A percentile compares a stretch with the other conserved stretches of the same genome.
These are phyloP conservation scores for Psittacula cyanocephala DNA, from an alignment of 2,113 vertebrate species.

Conservation along the genomic window DNA sequence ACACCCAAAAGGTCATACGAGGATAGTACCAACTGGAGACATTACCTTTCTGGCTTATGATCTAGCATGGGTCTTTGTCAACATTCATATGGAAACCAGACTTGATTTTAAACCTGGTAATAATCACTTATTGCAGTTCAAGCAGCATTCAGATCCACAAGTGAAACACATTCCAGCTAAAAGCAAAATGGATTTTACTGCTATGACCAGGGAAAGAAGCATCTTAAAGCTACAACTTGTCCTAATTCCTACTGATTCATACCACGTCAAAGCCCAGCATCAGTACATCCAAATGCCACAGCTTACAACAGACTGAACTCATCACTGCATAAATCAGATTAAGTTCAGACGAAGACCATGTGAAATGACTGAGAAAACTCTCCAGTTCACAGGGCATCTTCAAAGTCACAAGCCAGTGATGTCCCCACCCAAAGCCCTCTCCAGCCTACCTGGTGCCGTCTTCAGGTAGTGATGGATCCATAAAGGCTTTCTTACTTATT, in stretches of 20 bases:
- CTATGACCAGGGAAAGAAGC: background rate
- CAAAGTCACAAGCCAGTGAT: accelerated
- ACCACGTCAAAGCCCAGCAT: background rate
- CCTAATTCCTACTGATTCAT: background rate
- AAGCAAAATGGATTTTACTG: background rate
- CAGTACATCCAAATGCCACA: background rate
- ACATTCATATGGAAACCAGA: background rate
- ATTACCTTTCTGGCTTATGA: background rate
- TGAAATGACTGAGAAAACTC: background rate
- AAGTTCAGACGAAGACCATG: background rate
- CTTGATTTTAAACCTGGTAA: background rate
- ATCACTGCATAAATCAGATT: background rate
- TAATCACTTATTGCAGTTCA: background rate
- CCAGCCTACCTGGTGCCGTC: background rate
- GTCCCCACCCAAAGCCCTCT: background rate
- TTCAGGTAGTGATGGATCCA: background rate
- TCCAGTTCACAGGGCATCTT: background rate
- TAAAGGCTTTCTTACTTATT: background rate
- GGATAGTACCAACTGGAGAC: background rate
- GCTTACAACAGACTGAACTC: background rate
- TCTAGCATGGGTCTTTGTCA: background rate
- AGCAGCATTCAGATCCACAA: background rate
- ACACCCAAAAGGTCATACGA: background rate
- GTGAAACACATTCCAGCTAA: background rate
- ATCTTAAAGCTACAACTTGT: background rate